Base-by-base conservation (phyloP, 2,888 invertebrate species). In the Rotaria macrura region DNA sequence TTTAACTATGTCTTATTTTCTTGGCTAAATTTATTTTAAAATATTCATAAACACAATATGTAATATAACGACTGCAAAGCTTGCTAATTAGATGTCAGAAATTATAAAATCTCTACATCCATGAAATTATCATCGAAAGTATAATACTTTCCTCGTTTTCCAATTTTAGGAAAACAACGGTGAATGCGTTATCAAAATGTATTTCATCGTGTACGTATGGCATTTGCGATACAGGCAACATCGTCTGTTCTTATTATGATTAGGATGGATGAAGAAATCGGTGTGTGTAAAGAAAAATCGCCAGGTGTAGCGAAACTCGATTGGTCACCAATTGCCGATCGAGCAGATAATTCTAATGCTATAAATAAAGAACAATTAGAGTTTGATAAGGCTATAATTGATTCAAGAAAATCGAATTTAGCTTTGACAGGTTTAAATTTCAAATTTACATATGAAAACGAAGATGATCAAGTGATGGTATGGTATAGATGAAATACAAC, bases 231-330 rank as follows among this genome's bases (percentile, higher is more conserved):
- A 23, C 79, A 43, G 17, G 25, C n/a, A 43, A 79, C 79, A 79
- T 23, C 79, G 12, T 79, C 7, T 43, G 79, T 40, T n/a, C 25
- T 79, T 17, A 43, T 79, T 10, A 23, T 79, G 79, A 79, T 79
- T 38, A 43, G 43, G 43, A 79, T 79, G 79, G 79, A 43, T 43
- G 40, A 23, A 40, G 79, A 79, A 43, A 17, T 43, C 4, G 43
- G 79, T n/a, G 79, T 43, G 43, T 79, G 43, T 40, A 79, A 79
- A 79, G 79, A 79, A 40, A 79, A 79, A 43, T 43, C 79, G 3
- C 79, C 79, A 25, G 79, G 79, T n/a, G 43, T 40, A 0, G 79
- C 79, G 12, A 79, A 79, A 79, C 1, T 79, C 2, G 79, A 79
- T 79, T 79, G 79, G 43, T 79, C 43, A 79, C 43, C 43, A 14